Conservation (phyloP, 2,113 vertebrate genomes). For the Tupaia chinensis region DNA sequence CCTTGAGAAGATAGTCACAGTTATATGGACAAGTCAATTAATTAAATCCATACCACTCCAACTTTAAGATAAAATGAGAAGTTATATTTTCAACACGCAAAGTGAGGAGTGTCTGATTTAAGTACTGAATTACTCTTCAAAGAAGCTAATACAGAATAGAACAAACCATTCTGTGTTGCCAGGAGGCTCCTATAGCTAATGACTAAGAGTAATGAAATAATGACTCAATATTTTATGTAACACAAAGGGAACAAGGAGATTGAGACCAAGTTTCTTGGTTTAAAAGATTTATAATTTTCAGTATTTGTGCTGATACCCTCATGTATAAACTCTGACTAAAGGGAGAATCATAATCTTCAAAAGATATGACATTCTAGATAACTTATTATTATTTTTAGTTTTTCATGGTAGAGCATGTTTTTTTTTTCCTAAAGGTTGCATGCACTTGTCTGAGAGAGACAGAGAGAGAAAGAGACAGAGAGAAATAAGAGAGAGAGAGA, state of each 20-base stretch:
- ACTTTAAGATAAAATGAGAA: slow-evolving; percentile 76
- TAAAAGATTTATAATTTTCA: not conserved
- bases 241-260: not conserved
- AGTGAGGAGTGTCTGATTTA: slow-evolving; percentile 56
- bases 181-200: not conserved
- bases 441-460: no score
- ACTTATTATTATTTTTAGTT: no score
- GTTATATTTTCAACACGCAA: slow-evolving; percentile 51
- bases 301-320: not conserved
- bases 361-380: not conserved
- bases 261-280: not conserved
- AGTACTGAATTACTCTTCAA: slow-evolving; percentile 47
- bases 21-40: slow-evolving; percentile 71
- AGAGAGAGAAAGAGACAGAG: no score
- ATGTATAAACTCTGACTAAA: not conserved
- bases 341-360: not conserved
- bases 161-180: not conserved
- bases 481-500: no score
- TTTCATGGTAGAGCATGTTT: no score
- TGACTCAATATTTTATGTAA: not conserved
- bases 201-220: not conserved
- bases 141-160: not conserved
- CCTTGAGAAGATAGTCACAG: slow-evolving; percentile 73
- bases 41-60: slow-evolving; percentile 69
- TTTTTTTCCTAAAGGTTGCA: no score